Evolutionary conservation across 2,113 vertebrate species (phyloP).

Genomic region (Myotis brandtii): DNA sequence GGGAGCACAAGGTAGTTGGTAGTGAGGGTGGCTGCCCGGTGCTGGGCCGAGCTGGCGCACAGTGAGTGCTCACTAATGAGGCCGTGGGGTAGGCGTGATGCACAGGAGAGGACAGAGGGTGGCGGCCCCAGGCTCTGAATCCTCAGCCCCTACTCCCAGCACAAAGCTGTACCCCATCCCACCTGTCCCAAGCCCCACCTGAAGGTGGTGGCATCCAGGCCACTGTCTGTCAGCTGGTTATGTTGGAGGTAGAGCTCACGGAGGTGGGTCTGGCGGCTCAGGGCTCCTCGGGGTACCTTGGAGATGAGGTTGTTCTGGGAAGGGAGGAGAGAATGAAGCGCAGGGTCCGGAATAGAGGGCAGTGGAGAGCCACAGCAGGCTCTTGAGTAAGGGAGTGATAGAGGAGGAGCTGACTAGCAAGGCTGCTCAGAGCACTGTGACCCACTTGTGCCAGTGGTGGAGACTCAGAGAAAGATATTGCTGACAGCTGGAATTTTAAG

Average conservation of each 20-base stretch:
- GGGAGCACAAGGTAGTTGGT: background rate
- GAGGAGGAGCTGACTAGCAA: background rate
- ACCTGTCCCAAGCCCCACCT: conserved; percentile 66
- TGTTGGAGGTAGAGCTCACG: conserved; percentile 83
- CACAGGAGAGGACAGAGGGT: no score
- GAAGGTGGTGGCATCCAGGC: conserved; percentile 77
- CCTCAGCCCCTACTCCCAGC: background rate
- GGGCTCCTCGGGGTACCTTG: conserved; percentile 80
- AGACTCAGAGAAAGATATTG: background rate
- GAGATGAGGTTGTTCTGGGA: conserved; percentile 82
- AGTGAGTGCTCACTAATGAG: background rate
- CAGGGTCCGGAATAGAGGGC: no score
- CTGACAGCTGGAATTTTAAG: background rate
- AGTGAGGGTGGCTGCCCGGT: no score
- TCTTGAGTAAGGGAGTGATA: background rate
- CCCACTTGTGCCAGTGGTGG: background rate
- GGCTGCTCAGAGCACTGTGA: background rate
- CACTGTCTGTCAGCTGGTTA: conserved; percentile 73
- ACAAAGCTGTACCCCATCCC: rapidly evolving
- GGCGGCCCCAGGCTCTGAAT: background rate
- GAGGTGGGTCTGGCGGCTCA: conserved; percentile 77
- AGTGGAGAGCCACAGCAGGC: background rate
- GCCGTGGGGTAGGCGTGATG: background rate
- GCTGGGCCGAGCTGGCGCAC: rapidly evolving
- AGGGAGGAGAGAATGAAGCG: background rate